Evolutionary conservation across 1,140 invertebrate species (phyloP), one percentile per base, ranked within the genome.

Genomic region (Heliothis subflexa): DNA sequence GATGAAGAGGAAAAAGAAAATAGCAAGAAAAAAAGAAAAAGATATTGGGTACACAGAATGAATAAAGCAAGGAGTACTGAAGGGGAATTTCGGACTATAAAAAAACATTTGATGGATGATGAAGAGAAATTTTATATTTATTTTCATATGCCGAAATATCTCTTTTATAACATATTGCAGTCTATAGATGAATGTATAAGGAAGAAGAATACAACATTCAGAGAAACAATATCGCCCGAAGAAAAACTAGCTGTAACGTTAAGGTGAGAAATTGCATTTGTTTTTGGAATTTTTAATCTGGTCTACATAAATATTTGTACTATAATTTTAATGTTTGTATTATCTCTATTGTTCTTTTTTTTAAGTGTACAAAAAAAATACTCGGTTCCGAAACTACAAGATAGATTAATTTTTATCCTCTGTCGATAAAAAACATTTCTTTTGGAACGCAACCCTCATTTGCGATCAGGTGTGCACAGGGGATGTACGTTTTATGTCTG

Each of bases 231-330:
- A 47, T 76, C 83, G 49, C 78, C 81, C 50, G 81, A 82, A 82
- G 83, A 84, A 78, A 84, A 54, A 81, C 59, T 84, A 16, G 81
- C 79, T 78, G 81, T 84, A 57, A 84, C 76, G 12, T 84, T 82
- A 82, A 84, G 76, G 78, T 82, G 25, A 81, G 62, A 54, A 81
- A 79, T 55, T 18, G 18, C 16, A 55, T 18, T 18, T 21, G n/a
- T 55, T 55, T 55, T 55, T 55, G 18, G n/a, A 55, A 55, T 55
- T 55, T 55, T 18, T 50, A 50, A 50, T 50, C 49, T 50, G 49
- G 49, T 50, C 49, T 50, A 50, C 49, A 50, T 13, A 50, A 50
- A 50, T 50, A 50, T 50, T 50, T 50, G 49, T 50, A 50, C 49
- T 50, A 13, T 13, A 13, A 50, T 50, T 12, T 13, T 50, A 13